Evolutionary conservation across 2,888 invertebrate genomes (phyloP).

Genomic region (Meiosimyza decipiens): DNA sequence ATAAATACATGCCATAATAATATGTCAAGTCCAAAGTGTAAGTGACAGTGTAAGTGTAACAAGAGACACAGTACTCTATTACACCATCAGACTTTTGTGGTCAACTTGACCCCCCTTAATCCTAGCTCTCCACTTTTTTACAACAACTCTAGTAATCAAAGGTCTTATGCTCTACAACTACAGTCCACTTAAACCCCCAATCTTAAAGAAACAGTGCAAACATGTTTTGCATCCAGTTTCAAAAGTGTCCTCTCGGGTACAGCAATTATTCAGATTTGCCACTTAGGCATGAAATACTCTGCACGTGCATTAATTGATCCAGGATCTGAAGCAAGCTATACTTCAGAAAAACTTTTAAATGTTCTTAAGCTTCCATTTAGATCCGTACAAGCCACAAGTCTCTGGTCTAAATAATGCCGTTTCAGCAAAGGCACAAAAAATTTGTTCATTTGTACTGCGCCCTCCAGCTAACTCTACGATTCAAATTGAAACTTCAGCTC

Average conservation of each 20-base stretch:
- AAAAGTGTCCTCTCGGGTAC: slow-evolving; percentile 31
- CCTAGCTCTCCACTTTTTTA: not conserved
- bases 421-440: too few relatives aligned
- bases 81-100: not conserved
- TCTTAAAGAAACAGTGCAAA: not conserved
- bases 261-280: slow-evolving; percentile 27
- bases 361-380: slow-evolving; percentile 20
- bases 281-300: not conserved
- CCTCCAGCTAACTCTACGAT: too few relatives aligned
- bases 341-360: slow-evolving; percentile 32
- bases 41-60: slow-evolving; percentile 14
- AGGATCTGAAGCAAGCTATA: slow-evolving; percentile 38
- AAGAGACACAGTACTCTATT: slow-evolving; percentile 28
- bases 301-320: slow-evolving; percentile 38
- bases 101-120: not conserved
- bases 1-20: too few relatives aligned
- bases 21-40: too few relatives aligned
- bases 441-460: too few relatives aligned
- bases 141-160: too few relatives aligned
- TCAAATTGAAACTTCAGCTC: too few relatives aligned
- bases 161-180: not conserved
- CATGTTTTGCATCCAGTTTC: slow-evolving; percentile 12
- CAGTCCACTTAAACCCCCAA: slow-evolving; percentile 19
- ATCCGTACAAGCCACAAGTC: slow-evolving; percentile 14
- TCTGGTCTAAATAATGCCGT: not conserved